Conservation (phyloP, 2,888 invertebrate genomes). For the Arrhopalites spinosus region DNA sequence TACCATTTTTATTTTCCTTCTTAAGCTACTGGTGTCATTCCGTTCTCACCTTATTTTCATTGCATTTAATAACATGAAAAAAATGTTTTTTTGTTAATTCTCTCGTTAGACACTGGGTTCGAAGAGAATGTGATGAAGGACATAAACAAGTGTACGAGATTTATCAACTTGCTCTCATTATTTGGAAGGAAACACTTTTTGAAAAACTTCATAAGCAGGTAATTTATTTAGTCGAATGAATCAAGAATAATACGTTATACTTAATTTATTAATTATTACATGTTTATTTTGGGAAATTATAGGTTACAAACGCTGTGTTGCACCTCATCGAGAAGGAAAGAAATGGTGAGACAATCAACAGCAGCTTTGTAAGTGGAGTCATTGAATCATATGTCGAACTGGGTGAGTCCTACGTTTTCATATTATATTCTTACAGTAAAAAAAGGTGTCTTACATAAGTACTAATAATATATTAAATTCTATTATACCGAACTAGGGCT, state of each 20-base stretch:
- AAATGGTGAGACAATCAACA: constrained; percentile 96
- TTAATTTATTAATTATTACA: too few species aligned
- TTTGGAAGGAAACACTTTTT: constrained; percentile 96
- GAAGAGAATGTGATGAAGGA: constrained; percentile 97
- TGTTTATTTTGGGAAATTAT: constrained; percentile 39
- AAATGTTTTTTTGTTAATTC: not conserved
- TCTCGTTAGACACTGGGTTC: constrained; percentile 89
- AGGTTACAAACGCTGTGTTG: constrained; percentile 95
- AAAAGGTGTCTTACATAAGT: too few species aligned
- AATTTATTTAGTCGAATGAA: too few species aligned
- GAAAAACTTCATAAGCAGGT: constrained; percentile 87
- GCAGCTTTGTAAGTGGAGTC: constrained; percentile 94
- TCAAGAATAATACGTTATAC: too few species aligned
- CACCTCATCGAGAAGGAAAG: constrained; percentile 95
- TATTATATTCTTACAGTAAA: too few species aligned
- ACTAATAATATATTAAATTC: not conserved
- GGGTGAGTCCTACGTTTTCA: constrained; percentile 63
- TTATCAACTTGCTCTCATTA: constrained; percentile 95
- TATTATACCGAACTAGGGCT: constrained; percentile 90
- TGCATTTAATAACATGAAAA: not conserved
- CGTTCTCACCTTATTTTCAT: too few species aligned
- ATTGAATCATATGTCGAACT: constrained; percentile 96
- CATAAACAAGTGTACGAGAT: constrained; percentile 97
- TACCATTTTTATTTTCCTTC: constrained; percentile 10
- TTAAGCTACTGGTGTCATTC: too few species aligned